A percentile compares a stretch with the other conserved stretches of the same genome.
Conservation (phyloP, 2,113 vertebrate genomes). For the Chamaea fasciata region DNA sequence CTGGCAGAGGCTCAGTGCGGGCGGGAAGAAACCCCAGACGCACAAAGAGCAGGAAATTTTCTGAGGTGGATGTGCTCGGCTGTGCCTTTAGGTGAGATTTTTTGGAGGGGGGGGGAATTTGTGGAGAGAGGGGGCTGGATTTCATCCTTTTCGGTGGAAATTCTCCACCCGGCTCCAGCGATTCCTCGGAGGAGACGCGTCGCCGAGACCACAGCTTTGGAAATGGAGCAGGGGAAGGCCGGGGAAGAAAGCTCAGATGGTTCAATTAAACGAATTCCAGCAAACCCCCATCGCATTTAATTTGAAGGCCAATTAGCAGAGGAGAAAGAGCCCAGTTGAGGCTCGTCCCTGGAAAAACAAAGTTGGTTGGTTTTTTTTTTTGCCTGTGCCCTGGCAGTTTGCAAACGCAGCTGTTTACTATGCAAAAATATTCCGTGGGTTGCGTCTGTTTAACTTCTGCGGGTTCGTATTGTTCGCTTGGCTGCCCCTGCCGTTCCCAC, state of each 20-base stretch:
- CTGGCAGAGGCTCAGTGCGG: neutral
- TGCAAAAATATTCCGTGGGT: conserved; percentile 34
- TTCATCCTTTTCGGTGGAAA: neutral
- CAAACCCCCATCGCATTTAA: neutral
- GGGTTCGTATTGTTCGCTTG: conserved; percentile 2
- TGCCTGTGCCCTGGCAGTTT: neutral
- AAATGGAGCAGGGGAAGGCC: neutral
- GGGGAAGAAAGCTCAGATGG: neutral
- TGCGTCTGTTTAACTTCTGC: conserved; percentile 9
- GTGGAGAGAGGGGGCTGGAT: neutral
- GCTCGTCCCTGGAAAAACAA: neutral
- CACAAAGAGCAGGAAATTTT: neutral
- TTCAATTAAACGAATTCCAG: neutral
- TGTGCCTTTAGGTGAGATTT: neutral
- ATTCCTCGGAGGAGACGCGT: neutral
- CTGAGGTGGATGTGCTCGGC: neutral
- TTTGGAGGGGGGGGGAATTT: neutral
- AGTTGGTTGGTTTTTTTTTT: too few species aligned
- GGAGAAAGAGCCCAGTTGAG: conserved; percentile 34
- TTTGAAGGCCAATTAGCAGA: conserved; percentile 45
- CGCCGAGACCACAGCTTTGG: neutral
- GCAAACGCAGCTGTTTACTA: neutral
- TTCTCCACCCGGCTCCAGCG: neutral
- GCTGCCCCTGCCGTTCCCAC: neutral
- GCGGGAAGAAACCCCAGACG: neutral